Evolutionary conservation across 2,797 vertebrate species (phyloP).

Genomic region (Megalops cyprinoides): DNA sequence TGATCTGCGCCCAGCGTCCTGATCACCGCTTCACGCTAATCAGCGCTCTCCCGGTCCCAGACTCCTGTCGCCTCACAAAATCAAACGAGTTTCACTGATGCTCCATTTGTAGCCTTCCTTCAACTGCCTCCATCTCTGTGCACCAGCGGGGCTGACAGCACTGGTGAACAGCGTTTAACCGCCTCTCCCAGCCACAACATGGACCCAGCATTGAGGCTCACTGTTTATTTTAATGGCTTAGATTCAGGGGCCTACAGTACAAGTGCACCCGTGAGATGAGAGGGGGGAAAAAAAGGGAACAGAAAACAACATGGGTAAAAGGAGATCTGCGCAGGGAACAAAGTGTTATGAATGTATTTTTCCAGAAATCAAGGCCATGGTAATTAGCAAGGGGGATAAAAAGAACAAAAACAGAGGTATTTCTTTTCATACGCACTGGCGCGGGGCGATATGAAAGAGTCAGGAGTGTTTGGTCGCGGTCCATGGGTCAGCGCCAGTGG

Average conservation of each 20-base stretch:
- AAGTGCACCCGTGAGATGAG: background rate
- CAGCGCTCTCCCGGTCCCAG: background rate
- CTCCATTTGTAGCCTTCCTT: no score
- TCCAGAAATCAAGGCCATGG: constrained; percentile 6
- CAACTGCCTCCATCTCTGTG: background rate
- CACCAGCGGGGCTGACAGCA: no score
- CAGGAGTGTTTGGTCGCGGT: background rate
- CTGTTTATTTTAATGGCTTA: background rate
- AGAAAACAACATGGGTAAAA: background rate
- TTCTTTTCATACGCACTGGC: constrained; percentile 24
- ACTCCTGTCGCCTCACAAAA: background rate
- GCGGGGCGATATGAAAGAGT: background rate
- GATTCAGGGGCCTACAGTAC: constrained; percentile 5
- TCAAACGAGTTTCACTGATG: no score
- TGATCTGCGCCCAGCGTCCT: background rate
- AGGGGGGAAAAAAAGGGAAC: background rate
- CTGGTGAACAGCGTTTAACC: background rate
- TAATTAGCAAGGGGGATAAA: constrained; percentile 16
- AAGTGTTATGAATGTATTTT: constrained; percentile 25
- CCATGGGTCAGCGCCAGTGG: background rate
- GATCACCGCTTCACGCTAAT: background rate
- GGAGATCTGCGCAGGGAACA: background rate
- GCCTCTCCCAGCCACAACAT: background rate
- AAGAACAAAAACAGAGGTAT: constrained; percentile 17
- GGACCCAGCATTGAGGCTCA: background rate